Evolutionary conservation across 2,113 vertebrate species (phyloP), one percentile per base, ranked within the genome.

Genomic region (Hemichromis elongatus): DNA sequence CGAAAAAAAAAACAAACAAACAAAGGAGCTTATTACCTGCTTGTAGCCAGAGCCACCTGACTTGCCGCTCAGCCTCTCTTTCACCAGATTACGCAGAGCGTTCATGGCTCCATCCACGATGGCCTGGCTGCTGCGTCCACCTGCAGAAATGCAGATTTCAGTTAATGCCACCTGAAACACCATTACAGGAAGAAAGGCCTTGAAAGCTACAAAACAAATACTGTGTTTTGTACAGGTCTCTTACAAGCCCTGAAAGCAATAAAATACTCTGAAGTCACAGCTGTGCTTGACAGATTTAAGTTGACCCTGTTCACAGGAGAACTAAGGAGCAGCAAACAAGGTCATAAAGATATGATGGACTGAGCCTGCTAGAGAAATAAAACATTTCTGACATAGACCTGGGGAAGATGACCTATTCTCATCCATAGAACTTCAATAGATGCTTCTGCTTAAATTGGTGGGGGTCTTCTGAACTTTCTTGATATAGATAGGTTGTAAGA

Each of bases 81-180:
- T 99, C 21, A 99, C 98, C 9, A 99, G 90, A 47, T 95, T 93
- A 8, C 96, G 96, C n/a, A 98, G 77, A 45, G 97, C 90, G 9
- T 95, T 96, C 40, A 99, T 90, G 5, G 98, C 98, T n/a, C 95
- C 94, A 1, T 99, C 98, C 0, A 99, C 97, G 0, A 99, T 99
- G n/a, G 97, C 97, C 0, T 99, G 97, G 1, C 97, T 96, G 1
- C 93, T 98, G 81, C 98, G 97, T 88, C 96, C 98, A 75, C 98
- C 99, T 99, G n/a, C 79, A 21, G 2, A 75, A 12, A 53, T 10
- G 16, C 5, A 79, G 24, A 28, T 59, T 13, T 86, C 19, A 37
- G n/a, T 40, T 47, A 42, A 0, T 9, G 16, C 37, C 73, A n/a
- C 18, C 9, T 56, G 14, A 55, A 59, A 53, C 30, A 63, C 45